Base-by-base conservation (phyloP, 2,888 invertebrate species). In the Luperina testacea region DNA sequence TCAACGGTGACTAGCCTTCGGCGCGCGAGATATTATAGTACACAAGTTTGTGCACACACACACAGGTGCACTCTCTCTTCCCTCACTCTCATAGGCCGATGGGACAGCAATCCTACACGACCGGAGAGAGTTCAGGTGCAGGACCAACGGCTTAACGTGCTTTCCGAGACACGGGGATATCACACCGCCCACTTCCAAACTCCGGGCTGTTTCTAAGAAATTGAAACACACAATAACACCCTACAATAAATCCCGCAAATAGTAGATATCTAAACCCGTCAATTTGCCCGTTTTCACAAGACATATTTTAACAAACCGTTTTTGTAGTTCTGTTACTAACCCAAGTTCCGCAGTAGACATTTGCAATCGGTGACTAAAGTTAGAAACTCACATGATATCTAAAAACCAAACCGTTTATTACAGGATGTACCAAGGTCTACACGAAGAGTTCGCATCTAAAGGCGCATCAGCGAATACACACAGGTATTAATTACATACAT, bases 361-460 rank as follows among this genome's bases (percentile, higher is more conserved):
- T 79, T 3, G 42, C 51, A 74, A 81, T 45, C 65, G 11, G 32
- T 59, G 32, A 65, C 42, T 67, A 51, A 51, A 67, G 13, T 59
- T 73, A 61, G 51, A 65, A 74, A 76, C 82, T 76, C 45, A 68
- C 59, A 48, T 57, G 53, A 71, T 67, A 74, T 65, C 51, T 84
- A 42, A 71, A 67, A 48, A 7, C 15, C 17, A 20, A 72, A 63
- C 48, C 75, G 61, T 80, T 81, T 78, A 82, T 94, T 97, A 81
- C 97, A 99, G 99, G 99, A 95, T 99, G 99, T 97, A 98, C 98
- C 92, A 99, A 99, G 97, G 99, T 99, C 88, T 99, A 99, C 97
- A 99, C 99, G 89, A 99, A 99, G 97, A 99, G 99, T 97, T 99
- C 99, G 91, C 99, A 99, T 96, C 97, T 99, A 89, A 99, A 99